phyloP scores from a whole-genome alignment of 2,113 vertebrate genomes.

The Girardinichthys multiradiatus region DNA sequence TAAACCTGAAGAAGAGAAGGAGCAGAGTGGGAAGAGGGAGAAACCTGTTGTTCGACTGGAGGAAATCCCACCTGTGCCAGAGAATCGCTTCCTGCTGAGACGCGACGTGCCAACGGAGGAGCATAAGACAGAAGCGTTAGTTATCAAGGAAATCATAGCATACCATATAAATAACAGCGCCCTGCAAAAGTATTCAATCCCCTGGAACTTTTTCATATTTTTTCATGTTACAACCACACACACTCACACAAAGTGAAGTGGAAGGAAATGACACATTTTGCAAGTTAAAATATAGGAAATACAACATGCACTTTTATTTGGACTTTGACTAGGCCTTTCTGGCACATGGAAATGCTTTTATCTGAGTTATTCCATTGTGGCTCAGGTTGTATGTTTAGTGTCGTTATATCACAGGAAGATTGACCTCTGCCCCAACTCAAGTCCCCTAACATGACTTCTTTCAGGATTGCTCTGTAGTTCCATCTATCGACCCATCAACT shows the following conservation, averaged over 20 bases:
- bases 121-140: slow-evolving; percentile 86
- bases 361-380: background rate
- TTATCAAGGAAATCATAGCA: background rate
- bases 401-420: background rate
- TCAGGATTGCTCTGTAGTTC: background rate
- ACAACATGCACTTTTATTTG: background rate
- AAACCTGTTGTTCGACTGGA: slow-evolving; percentile 95
- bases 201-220: background rate
- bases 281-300: too few relatives aligned
- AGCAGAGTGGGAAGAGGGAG: slow-evolving; percentile 86
- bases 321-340: background rate
- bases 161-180: background rate
- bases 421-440: too few relatives aligned
- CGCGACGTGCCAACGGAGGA: slow-evolving; percentile 85
- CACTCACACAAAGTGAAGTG: too few relatives aligned
- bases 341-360: background rate
- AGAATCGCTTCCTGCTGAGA: slow-evolving; percentile 94
- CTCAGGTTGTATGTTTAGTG: background rate
- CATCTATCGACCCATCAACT: background rate
- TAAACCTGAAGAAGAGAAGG: slow-evolving; percentile 79
- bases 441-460: too few relatives aligned
- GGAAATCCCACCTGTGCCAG: slow-evolving; percentile 97
- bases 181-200: background rate
- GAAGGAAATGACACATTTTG: too few relatives aligned
- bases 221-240: too few relatives aligned